Conservation (phyloP, 1,140 invertebrate genomes). For the Temnothorax nylanderi region DNA sequence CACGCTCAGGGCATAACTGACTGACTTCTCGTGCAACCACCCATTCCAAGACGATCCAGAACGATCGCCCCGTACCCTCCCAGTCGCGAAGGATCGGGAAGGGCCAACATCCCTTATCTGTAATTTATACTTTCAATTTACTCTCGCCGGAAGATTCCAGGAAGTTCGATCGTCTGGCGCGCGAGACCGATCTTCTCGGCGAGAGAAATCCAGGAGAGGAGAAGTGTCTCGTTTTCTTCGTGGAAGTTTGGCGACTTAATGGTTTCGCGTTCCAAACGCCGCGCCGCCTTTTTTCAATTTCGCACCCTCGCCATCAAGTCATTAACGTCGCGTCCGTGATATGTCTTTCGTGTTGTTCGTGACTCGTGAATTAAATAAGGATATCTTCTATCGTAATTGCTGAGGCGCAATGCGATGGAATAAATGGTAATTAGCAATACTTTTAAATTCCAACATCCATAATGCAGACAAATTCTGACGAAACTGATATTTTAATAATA, state of each 20-base stretch:
- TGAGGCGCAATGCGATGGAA: neutral
- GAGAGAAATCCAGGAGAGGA: conserved; percentile 36
- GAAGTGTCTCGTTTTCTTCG: conserved; percentile 19
- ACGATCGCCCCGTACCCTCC: neutral
- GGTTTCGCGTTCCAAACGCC: conserved; percentile 30
- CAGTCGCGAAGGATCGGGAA: conserved; percentile 22
- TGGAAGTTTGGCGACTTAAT: conserved; percentile 55
- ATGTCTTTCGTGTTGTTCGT: neutral
- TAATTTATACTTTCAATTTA: conserved; percentile 85
- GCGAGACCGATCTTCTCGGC: conserved; percentile 12
- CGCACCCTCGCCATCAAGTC: conserved; percentile 26
- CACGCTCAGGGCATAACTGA: conserved; percentile 81
- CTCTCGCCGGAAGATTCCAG: conserved; percentile 55
- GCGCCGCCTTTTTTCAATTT: conserved; percentile 37
- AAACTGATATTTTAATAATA: too few species aligned
- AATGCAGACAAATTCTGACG: neutral
- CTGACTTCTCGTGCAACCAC: conserved; percentile 65
- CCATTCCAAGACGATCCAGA: conserved; percentile 45
- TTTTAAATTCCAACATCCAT: neutral
- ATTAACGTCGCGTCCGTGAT: conserved; percentile 45
- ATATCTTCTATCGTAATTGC: neutral
- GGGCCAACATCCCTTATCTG: conserved; percentile 76
- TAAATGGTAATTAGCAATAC: conserved; percentile 6
- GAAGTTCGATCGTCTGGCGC: conserved; percentile 49
- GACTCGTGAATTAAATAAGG: conserved; percentile 43